Base-by-base conservation (phyloP, 2,888 invertebrate genomes). In the Laothoe populi region DNA sequence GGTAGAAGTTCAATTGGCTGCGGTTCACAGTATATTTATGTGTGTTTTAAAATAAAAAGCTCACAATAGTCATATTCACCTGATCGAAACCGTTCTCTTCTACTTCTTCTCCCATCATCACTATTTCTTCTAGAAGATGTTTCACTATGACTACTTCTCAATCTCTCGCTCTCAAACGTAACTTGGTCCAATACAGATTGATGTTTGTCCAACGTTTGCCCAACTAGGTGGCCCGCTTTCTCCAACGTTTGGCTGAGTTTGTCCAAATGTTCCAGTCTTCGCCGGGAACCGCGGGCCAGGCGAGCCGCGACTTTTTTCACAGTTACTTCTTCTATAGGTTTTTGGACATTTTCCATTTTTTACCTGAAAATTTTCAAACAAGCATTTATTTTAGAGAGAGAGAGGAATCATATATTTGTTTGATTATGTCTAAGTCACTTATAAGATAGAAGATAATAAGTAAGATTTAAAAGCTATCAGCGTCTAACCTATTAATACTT, bases 61-160 rank as follows among this genome's bases (percentile, higher is more conserved):
- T n/a, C n/a, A n/a, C n/a, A n/a, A n/a, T n/a, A n/a, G n/a, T 45
- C 16, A 38, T 24, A 46, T 70, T 67, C 70, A 90, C 90, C 88
- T 66, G 75, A 71, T 72, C 89, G 79, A 48, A 86, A 73, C 0
- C 74, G 76, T 11, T 87, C 89, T 60, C 71, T 82, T 53, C 70
- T 82, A 1, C 79, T 78, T 64, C 85, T 75, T 0, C 86, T 86
- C 0, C 74, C 84, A 64, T 90, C 88, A 65, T 89, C 84, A 31
- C 90, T 91, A 59, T 92, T 90, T 46, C 92, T 84, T 73, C 91
- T 85, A 46, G 90, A 91, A 60, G 92, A 91, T 1, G 77, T 66
- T 45, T 87, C 90, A 62, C 91, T 92, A 0, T 84, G 85, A 65
- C 84, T 87, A 10, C 73, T 80, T 26, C 73, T 86, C 35, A 87